phyloP scores from a whole-genome alignment of 2,888 invertebrate species.

The Stenolophus ochropezus region DNA sequence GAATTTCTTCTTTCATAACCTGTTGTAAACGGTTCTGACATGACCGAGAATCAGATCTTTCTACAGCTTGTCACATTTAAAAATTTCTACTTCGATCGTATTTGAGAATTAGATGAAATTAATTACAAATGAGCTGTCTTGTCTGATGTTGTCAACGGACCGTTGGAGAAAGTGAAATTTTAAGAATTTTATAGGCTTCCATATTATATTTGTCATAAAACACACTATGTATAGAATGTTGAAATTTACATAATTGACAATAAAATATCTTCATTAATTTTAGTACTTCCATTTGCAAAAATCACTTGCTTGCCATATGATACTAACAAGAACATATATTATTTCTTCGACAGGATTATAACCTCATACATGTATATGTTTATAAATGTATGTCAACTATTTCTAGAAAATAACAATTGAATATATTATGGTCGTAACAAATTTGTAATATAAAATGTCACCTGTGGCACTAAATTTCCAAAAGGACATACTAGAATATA shows the following conservation, averaged over 20 bases:
- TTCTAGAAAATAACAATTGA: neutral
- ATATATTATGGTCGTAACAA: too few relatives aligned
- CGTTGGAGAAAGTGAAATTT: slow-evolving; percentile 18
- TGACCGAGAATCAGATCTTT: slow-evolving; percentile 29
- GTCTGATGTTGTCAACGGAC: slow-evolving; percentile 24
- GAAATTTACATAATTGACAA: neutral
- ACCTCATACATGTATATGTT: neutral
- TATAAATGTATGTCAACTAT: neutral
- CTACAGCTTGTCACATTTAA: slow-evolving; percentile 26
- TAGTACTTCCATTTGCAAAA: neutral
- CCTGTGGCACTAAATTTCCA: too few relatives aligned
- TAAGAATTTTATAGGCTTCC: neutral
- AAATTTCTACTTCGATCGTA: slow-evolving; percentile 20
- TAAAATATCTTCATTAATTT: neutral
- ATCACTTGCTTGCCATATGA: neutral
- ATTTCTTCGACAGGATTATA: neutral
- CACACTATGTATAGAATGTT: neutral
- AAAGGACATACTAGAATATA: too few relatives aligned
- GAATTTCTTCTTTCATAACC: slow-evolving; percentile 41
- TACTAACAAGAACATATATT: neutral
- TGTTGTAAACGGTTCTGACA: slow-evolving; percentile 29
- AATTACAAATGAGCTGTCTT: slow-evolving; percentile 46
- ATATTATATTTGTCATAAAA: slow-evolving; percentile 9
- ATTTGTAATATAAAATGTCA: too few relatives aligned
- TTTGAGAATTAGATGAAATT: slow-evolving; percentile 40